These are phyloP conservation scores for Andrena praecox DNA, from an alignment of 2,888 invertebrate species.

Conservation along the genomic window DNA sequence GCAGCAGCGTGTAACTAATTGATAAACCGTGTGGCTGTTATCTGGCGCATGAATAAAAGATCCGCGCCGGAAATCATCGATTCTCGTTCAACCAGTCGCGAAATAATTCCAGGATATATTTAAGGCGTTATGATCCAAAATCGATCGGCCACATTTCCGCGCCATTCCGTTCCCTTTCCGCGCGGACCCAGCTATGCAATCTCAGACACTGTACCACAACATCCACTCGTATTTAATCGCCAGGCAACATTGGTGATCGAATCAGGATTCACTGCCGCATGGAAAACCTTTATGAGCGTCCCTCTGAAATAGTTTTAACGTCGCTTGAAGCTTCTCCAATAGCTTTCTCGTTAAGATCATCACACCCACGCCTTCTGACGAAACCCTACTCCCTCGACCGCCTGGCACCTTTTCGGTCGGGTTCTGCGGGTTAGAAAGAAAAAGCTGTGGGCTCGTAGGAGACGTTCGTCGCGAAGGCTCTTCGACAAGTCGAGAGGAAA, in stretches of 20 bases:
- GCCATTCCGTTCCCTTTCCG: background rate
- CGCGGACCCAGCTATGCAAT: background rate
- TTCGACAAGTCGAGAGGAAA: slow-evolving; percentile 51
- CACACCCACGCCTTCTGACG: slow-evolving; percentile 51
- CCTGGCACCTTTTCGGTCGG: slow-evolving; percentile 9
- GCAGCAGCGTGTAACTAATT: slow-evolving; percentile 35
- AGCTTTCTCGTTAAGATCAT: slow-evolving; percentile 5
- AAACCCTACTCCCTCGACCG: background rate
- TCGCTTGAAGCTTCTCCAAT: background rate
- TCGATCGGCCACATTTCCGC: slow-evolving; percentile 9
- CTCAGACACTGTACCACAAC: background rate
- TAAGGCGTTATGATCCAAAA: slow-evolving; percentile 30
- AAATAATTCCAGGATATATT: slow-evolving; percentile 39
- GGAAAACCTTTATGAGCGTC: background rate
- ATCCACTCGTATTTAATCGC: background rate
- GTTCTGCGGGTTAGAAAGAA: slow-evolving; percentile 64
- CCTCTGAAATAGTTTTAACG: background rate
- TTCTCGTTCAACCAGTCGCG: slow-evolving; percentile 17
- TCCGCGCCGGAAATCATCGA: slow-evolving; percentile 28
- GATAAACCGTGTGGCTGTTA: slow-evolving; percentile 12
- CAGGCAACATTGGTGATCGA: background rate
- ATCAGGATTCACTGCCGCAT: background rate
- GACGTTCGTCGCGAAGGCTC: slow-evolving; percentile 50
- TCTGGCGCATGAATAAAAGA: slow-evolving; percentile 39
- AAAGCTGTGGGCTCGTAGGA: slow-evolving; percentile 47